A percentile compares a stretch with the other conserved stretches of the same genome.
Conservation (phyloP, 1,140 invertebrate species). For the Drosophila albomicans region DNA sequence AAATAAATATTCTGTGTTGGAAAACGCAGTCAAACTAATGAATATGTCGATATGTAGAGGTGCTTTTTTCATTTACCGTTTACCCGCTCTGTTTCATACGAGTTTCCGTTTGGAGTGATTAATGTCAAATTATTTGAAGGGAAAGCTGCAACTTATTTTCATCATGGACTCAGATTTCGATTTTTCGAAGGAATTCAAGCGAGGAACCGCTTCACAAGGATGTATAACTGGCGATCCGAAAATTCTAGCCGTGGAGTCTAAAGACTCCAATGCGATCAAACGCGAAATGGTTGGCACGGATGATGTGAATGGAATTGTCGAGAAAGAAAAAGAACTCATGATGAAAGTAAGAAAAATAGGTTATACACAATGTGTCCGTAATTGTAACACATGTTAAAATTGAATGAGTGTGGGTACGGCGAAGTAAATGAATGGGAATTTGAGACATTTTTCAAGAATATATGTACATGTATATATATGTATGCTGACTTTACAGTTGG, state of each 20-base stretch:
- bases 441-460: constrained; percentile 15
- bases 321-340: constrained; percentile 55
- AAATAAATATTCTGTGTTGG: too few species aligned
- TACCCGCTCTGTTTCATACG: constrained; percentile 3
- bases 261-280: constrained; percentile 49
- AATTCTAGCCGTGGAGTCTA: neutral
- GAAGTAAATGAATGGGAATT: constrained; percentile 8
- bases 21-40: neutral
- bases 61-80: constrained; percentile 48
- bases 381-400: neutral
- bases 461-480: neutral
- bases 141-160: neutral
- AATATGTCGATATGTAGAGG: neutral
- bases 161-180: constrained; percentile 77
- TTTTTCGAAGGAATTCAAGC: constrained; percentile 71
- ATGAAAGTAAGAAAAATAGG: constrained; percentile 46
- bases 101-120: neutral
- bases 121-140: neutral
- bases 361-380: neutral
- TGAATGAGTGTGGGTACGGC: neutral
- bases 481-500: constrained; percentile 10
- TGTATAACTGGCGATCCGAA: constrained; percentile 34
- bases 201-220: constrained; percentile 32
- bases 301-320: constrained; percentile 54
- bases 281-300: constrained; percentile 65